Percentiles rank a stretch among this genome's conserved stretches.
Conservation (phyloP, 2,113 vertebrate genomes). For the Dasyurus viverrinus region DNA sequence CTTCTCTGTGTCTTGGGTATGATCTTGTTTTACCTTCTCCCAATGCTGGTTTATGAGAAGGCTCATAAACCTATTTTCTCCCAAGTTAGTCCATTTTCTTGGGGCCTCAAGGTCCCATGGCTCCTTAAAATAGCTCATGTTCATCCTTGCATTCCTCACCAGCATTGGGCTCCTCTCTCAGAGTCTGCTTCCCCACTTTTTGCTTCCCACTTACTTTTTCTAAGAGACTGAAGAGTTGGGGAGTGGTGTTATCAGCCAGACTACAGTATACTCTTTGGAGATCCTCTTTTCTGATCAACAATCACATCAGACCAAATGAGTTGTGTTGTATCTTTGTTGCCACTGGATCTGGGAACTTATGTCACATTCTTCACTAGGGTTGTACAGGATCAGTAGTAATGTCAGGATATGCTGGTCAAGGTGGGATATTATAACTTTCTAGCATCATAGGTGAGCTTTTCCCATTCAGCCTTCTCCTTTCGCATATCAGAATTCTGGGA, state of each 20-base stretch:
- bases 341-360: too few species aligned
- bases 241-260: too few species aligned
- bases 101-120: neutral
- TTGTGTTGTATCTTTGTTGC: neutral
- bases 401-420: too few species aligned
- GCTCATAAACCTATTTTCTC: neutral
- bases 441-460: too few species aligned
- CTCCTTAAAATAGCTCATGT: neutral
- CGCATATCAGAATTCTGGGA: too few species aligned
- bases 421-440: too few species aligned
- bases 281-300: neutral
- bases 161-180: neutral
- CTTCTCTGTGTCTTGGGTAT: too few species aligned
- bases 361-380: too few species aligned
- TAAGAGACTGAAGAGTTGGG: neutral
- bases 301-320: neutral
- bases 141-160: neutral
- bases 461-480: too few species aligned
- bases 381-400: too few species aligned
- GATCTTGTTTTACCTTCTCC: too few species aligned
- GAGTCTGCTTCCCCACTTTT: neutral
- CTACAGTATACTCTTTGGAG: neutral
- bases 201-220: neutral
- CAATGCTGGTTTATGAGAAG: too few species aligned
- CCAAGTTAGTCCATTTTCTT: neutral